Evolutionary conservation across 2,797 vertebrate species (phyloP).

Genomic region (Carduelis carduelis): DNA sequence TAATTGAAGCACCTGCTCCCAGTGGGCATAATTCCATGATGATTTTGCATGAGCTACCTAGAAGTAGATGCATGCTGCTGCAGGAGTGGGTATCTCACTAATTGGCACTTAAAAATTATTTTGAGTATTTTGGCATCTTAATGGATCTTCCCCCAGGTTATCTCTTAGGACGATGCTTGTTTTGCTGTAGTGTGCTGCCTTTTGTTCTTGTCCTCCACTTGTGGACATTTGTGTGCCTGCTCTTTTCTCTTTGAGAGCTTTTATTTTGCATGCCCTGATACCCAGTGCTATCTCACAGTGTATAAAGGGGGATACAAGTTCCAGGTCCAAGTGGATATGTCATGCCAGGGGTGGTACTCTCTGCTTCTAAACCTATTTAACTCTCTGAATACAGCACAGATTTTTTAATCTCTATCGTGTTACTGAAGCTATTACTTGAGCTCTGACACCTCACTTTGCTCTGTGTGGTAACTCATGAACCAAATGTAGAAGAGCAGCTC

Average conservation of each 20-base stretch:
- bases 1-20: conserved; percentile 48
- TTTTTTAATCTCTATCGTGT: background rate
- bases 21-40: background rate
- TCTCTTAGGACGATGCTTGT: background rate
- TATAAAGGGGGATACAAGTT: background rate
- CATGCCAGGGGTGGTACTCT: background rate
- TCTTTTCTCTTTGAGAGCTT: background rate
- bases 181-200: background rate
- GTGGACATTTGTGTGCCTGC: background rate
- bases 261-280: background rate
- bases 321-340: background rate
- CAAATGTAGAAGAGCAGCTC: background rate
- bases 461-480: background rate
- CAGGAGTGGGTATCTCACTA: background rate
- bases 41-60: background rate
- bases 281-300: background rate
- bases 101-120: conserved; percentile 7
- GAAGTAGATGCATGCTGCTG: conserved; percentile 18
- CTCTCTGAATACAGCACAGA: background rate
- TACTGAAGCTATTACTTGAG: background rate
- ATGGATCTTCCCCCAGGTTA: background rate
- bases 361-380: background rate
- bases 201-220: background rate
- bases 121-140: background rate
- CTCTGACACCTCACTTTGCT: background rate